These are phyloP conservation scores for Pelobates cultripes DNA, from an alignment of 2,797 vertebrate genomes.

Conservation along the genomic window DNA sequence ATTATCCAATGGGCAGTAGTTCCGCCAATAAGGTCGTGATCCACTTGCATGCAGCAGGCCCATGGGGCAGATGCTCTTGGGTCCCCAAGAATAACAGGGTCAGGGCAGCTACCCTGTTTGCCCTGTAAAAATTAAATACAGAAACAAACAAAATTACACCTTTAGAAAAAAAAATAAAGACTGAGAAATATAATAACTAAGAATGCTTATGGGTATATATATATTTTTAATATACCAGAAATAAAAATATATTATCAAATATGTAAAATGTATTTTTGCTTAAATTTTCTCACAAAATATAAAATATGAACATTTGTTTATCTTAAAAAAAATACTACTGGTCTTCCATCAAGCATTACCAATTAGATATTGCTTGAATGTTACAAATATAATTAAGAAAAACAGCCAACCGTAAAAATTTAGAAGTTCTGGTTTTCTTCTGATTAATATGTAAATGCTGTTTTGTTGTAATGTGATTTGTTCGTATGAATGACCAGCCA, in stretches of 20 bases:
- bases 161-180: too few species aligned
- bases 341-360: constrained; percentile 79
- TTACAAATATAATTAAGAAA: constrained; percentile 77
- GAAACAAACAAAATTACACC: too few species aligned
- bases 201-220: too few species aligned
- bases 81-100: too few species aligned
- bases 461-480: constrained; percentile 64
- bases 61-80: too few species aligned
- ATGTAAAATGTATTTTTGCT: not conserved
- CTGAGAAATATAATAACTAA: too few species aligned
- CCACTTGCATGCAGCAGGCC: too few species aligned
- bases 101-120: too few species aligned
- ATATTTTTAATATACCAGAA: too few species aligned
- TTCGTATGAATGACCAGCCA: constrained; percentile 58
- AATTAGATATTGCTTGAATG: constrained; percentile 77
- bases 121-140: too few species aligned
- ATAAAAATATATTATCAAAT: not conserved
- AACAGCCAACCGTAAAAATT: constrained; percentile 80
- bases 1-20: too few species aligned
- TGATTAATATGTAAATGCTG: constrained; percentile 64
- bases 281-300: constrained; percentile 75
- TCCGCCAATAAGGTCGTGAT: too few species aligned
- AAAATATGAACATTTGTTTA: constrained; percentile 81
- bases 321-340: constrained; percentile 68
- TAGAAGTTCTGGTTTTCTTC: constrained; percentile 66